Percentiles rank a stretch among this genome's conserved stretches.
Evolutionary conservation across 2,113 vertebrate species (phyloP).

Genomic region (mouse (Mus musculus)): GRCm39 chr8:88513001-88513500

Average conservation of each 20-base stretch:
- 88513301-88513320: neutral
- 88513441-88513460: conserved; percentile 67
- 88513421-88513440: conserved; percentile 35
- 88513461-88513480: conserved; percentile 54
- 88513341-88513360: conserved; percentile 67
- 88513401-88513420: conserved; percentile 56
- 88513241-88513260: neutral
- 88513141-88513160: no score
- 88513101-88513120: neutral
- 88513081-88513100: neutral
- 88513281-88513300: rapidly evolving
- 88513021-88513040: conserved; percentile 5
- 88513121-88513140: neutral
- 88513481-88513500: conserved; percentile 44
- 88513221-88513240: neutral
- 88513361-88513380: conserved; percentile 66
- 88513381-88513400: conserved; percentile 65
- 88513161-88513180: neutral
- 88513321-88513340: conserved; percentile 35
- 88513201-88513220: rapidly evolving
- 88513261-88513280: neutral
- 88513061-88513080: neutral
- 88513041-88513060: neutral
- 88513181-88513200: rapidly evolving
- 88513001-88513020: neutral